Conservation (phyloP, 2,797 vertebrate genomes). For the Streptopelia turtur region DNA sequence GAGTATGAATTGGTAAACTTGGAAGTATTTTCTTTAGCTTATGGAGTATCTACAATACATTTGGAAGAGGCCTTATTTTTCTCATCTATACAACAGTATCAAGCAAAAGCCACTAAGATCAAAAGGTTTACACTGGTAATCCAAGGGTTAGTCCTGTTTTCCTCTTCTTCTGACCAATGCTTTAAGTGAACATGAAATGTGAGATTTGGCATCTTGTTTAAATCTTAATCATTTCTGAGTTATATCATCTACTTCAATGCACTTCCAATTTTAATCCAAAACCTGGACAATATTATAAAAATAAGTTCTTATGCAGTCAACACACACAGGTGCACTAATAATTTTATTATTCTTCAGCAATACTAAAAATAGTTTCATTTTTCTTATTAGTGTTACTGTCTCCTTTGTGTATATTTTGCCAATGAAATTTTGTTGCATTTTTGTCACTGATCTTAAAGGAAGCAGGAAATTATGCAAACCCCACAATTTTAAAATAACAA, state of each 20-base stretch:
- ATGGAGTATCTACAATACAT: background rate
- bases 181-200: background rate
- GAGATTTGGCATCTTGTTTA: background rate
- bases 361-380: background rate
- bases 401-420: background rate
- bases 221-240: background rate
- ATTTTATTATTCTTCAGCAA: background rate
- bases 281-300: background rate
- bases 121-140: background rate
- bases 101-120: background rate
- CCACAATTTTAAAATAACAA: background rate
- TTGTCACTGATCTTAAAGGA: background rate
- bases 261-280: background rate
- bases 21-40: background rate
- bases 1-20: background rate
- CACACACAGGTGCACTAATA: background rate
- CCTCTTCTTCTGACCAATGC: background rate
- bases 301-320: background rate
- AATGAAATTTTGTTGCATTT: background rate
- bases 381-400: background rate
- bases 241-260: background rate
- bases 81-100: background rate
- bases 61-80: background rate
- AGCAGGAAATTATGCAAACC: background rate
- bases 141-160: background rate